A percentile compares a stretch with the other conserved stretches of the same genome.
These are phyloP conservation scores for Elegia similella DNA, from an alignment of 2,888 invertebrate genomes.

Conservation along the genomic window DNA sequence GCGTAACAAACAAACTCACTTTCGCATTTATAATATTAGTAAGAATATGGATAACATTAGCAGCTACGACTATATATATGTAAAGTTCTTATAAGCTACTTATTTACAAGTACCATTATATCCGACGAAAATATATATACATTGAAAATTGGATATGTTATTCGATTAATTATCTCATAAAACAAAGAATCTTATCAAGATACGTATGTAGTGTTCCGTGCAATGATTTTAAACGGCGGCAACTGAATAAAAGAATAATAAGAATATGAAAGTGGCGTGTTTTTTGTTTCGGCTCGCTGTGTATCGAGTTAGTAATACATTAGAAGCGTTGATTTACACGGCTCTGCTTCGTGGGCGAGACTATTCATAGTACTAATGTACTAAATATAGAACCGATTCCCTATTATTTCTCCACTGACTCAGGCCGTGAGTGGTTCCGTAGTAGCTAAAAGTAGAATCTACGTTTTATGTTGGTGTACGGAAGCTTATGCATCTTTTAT, in stretches of 20 bases:
- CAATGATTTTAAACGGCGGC: slow-evolving; percentile 41
- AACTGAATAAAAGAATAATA: slow-evolving; percentile 39
- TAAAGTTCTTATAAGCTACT: too few relatives aligned
- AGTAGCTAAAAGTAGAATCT: slow-evolving; percentile 45
- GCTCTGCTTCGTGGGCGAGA: slow-evolving; percentile 68
- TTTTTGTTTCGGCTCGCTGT: slow-evolving; percentile 45
- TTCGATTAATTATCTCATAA: slow-evolving; percentile 27
- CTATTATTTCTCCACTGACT: slow-evolving; percentile 75
- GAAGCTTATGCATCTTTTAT: slow-evolving; percentile 10
- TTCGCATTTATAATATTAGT: too few relatives aligned
- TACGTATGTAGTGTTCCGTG: slow-evolving; percentile 46
- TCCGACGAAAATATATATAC: too few relatives aligned
- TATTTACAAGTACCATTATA: too few relatives aligned
- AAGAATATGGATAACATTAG: too few relatives aligned
- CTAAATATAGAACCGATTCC: slow-evolving; percentile 78
- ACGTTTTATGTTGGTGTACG: slow-evolving; percentile 20
- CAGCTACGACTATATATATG: too few relatives aligned
- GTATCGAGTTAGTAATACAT: slow-evolving; percentile 72
- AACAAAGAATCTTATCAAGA: slow-evolving; percentile 40
- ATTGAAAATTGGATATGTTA: too few relatives aligned
- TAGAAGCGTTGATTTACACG: slow-evolving; percentile 76
- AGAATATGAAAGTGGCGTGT: slow-evolving; percentile 37
- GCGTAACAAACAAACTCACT: too few relatives aligned
- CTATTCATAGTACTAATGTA: slow-evolving; percentile 78
- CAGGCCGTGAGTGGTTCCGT: slow-evolving; percentile 57